Base-by-base conservation (phyloP, 2,888 invertebrate species). In the Dioctria linearis region DNA sequence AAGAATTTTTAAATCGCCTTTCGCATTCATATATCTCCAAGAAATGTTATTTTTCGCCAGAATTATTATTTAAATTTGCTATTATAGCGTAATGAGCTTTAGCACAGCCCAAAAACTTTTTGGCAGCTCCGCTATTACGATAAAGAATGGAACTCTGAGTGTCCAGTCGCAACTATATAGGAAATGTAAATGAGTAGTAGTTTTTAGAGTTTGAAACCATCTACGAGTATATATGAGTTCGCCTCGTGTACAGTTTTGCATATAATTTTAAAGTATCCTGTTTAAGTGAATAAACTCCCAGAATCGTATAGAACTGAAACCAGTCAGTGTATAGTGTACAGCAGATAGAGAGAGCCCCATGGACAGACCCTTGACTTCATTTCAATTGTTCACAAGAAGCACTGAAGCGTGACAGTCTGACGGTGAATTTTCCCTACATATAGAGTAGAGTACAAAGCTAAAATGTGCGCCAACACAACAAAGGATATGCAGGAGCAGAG, bases 281-380 rank as follows among this genome's bases (percentile, higher is more conserved):
- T 73, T 73, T 73, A 59, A 73, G 59, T 57, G 54, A 57, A 73
- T 73, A 43, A 40, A 25, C 25, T 25, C 25, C 25, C 2, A 25
- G 25, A 25, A 25, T 25, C 25, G 25, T 25, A 25, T 2, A 25
- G 25, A 25, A 25, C 25, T 25, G 25, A 25, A 25, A 25, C 13
- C 73, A 40, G 11, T 11, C 59, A 8, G 13, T 42, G 13, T 40
- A 42, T 42, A 43, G 39, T 4, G 11, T 37, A 37, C 66, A 13
- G n/a, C 59, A 57, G 25, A 25, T 25, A 25, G 25, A 25, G 25
- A 25, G 42, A 57, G 73, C 73, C 11, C 73, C 43, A 42, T 75
- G 76, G 63, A 76, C 63, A 63, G 61, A 63, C 61, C 63, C 61
- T 76, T 76, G 63, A 76, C 63, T 76, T 76, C 63, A 63, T 76